A percentile compares a stretch with the other conserved stretches of the same genome.
Evolutionary conservation across 2,888 invertebrate genomes (phyloP).

Genomic region (Lumbricus terrestris): DNA sequence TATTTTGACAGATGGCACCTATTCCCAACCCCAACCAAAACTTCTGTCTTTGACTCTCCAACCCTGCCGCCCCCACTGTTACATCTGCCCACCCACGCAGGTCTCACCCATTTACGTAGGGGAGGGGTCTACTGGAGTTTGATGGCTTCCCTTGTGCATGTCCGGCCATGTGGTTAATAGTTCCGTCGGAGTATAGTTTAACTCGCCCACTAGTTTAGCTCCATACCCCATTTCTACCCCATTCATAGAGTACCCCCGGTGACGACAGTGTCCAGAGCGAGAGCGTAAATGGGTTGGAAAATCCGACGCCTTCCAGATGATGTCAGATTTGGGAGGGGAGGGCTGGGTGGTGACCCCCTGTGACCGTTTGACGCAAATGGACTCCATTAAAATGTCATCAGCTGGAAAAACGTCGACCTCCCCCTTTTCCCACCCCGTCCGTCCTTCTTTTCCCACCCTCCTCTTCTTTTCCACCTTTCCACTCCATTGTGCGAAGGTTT

Average conservation of each 20-base stretch:
- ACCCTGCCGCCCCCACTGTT: too few species aligned
- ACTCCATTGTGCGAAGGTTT: background rate
- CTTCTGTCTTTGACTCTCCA: too few species aligned
- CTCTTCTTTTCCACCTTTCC: background rate
- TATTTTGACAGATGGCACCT: too few species aligned
- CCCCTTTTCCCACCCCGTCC: too few species aligned
- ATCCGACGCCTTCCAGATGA: background rate
- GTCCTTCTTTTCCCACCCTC: background rate
- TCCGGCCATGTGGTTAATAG: background rate
- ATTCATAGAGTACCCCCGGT: background rate
- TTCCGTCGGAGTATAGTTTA: background rate
- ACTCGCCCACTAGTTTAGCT: background rate
- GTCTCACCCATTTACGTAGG: too few species aligned
- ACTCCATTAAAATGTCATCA: conserved; percentile 3
- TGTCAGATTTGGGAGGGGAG: background rate
- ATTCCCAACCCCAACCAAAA: too few species aligned
- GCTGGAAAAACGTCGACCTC: background rate
- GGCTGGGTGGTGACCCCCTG: background rate
- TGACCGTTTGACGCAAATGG: background rate
- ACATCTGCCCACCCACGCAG: too few species aligned
- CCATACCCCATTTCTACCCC: background rate
- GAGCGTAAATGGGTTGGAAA: background rate
- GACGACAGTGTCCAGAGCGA: background rate
- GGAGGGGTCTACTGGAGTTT: background rate
- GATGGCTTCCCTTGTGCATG: background rate